Evolutionary conservation across 2,888 invertebrate species (phyloP), one percentile per base, ranked within the genome.

Genomic region (Hesperia comma): DNA sequence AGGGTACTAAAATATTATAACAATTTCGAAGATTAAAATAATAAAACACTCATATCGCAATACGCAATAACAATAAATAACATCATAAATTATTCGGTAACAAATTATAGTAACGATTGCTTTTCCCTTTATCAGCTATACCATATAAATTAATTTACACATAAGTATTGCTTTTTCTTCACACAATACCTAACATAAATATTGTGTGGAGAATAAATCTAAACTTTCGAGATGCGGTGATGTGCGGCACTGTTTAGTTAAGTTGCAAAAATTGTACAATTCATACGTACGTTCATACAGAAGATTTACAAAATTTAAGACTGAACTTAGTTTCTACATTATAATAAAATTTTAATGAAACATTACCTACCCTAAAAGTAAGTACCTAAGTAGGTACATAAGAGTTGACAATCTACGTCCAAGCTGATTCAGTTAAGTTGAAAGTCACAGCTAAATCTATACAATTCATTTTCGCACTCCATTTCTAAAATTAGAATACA

Each of bases 11-110:
- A 69, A 69, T 63, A 68, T 62, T 26, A 58, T 68, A 69, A 72
- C 70, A 73, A 70, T 70, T 71, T 64, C 46, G 53, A 68, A 69
- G 51, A 61, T 51, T 61, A 68, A 70, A 69, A 67, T 61, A 67
- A 68, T 66, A 69, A 61, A 69, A 63, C 55, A 63, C 58, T 32
- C 63, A 55, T 68, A 61, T 68, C 62, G 63, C 57, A 67, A 55
- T 55, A 37, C 33, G 15, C 55, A 63, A 68, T 68, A 68, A 62
- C 51, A 62, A 46, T 61, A 64, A 68, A 57, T 53, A 57, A 41
- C 19, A n/a, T 56, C 12, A 68, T 53, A 64, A 49, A 70, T 61
- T 64, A 66, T 68, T 53, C 26, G 21, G 17, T 41, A 69, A 67
- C 21, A 55, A 67, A 54, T 66, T 49, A 70, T 61, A 63, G 15